phyloP scores from a whole-genome alignment of 2,113 vertebrate species.

The Centropus unirufus region DNA sequence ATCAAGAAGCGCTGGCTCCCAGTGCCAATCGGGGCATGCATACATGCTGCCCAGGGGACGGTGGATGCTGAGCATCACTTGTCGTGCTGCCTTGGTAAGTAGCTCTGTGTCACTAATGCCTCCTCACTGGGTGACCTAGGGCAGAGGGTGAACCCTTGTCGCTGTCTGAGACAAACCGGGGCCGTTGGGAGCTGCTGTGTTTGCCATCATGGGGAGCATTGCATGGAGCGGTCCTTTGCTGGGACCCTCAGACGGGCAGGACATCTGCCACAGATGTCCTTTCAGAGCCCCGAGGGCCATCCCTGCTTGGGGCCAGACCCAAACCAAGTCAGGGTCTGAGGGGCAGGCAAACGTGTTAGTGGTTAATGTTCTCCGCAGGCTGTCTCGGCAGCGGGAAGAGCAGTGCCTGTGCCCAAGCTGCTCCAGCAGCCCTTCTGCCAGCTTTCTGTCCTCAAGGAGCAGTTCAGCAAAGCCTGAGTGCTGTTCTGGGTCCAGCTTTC shows the following conservation, averaged over 20 bases:
- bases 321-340: not conserved
- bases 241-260: not conserved
- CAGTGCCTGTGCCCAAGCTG: not conserved
- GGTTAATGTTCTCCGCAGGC: not conserved
- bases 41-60: not conserved
- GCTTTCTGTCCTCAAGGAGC: not conserved
- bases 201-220: not conserved
- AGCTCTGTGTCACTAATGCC: not conserved
- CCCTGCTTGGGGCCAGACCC: not conserved
- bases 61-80: not conserved
- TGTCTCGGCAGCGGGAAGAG: not conserved
- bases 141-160: not conserved
- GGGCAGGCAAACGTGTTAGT: not conserved
- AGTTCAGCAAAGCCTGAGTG: not conserved
- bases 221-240: not conserved
- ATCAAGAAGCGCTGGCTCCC: not conserved
- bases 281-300: not conserved
- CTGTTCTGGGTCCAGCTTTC: not conserved
- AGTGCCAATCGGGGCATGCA: not conserved
- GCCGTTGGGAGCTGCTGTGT: fast-evolving
- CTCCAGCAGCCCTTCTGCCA: not conserved
- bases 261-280: not conserved
- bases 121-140: not conserved
- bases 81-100: not conserved
- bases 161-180: not conserved